Conservation (phyloP, 2,797 vertebrate genomes). For the Sebastes diaconus region DNA sequence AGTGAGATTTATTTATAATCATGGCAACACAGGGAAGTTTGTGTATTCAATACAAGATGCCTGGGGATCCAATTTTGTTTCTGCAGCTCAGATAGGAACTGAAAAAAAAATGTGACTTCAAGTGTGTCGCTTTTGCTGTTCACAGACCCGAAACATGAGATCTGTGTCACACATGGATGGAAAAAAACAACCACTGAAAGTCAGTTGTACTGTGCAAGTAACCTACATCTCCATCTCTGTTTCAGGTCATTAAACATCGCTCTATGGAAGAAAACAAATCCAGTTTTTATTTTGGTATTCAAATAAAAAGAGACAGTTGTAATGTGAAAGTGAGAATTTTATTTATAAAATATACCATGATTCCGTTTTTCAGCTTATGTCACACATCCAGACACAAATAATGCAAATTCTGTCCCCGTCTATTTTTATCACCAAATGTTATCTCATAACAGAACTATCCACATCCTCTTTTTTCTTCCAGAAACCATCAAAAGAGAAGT, state of each 20-base stretch:
- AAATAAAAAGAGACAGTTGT: background rate
- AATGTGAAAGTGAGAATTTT: background rate
- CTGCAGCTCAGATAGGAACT: background rate
- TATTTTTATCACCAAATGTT: background rate
- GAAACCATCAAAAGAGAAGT: conserved; percentile 75
- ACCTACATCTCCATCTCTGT: background rate
- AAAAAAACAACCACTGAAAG: background rate
- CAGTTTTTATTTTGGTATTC: background rate
- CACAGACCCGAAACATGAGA: background rate
- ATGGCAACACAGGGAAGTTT: background rate
- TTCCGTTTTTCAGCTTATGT: background rate
- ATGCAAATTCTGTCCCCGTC: background rate
- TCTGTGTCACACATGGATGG: too few species aligned
- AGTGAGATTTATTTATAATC: background rate
- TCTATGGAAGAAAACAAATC: background rate
- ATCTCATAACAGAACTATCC: background rate
- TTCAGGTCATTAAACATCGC: background rate
- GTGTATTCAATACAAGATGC: background rate
- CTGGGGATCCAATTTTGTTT: background rate
- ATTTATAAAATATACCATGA: background rate
- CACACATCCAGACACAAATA: background rate
- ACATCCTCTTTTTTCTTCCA: conserved; percentile 64
- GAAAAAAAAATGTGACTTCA: background rate
- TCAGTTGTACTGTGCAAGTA: background rate
- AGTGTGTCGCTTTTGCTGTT: background rate